These are phyloP conservation scores for Notothenia coriiceps DNA, from an alignment of 2,113 vertebrate species.

Conservation along the genomic window DNA sequence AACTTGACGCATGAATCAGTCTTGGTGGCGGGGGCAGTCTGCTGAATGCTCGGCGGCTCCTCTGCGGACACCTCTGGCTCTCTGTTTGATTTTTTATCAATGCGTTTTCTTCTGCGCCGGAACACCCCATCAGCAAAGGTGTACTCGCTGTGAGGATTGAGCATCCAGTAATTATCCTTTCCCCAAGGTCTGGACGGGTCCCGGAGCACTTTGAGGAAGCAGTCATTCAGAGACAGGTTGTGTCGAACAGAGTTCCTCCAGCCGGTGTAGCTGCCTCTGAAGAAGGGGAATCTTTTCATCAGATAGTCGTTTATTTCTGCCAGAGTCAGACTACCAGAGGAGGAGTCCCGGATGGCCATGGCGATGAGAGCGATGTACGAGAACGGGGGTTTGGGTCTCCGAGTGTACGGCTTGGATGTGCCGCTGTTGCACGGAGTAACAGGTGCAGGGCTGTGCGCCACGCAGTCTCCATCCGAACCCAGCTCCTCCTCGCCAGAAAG, in stretches of 20 bases:
- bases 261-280: constrained; percentile 94
- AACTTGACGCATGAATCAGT: constrained; percentile 83
- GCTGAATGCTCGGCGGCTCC: constrained; percentile 32
- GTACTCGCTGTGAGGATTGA: constrained; percentile 97
- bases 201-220: constrained; percentile 94
- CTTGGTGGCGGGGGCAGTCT: constrained; percentile 1
- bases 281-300: constrained; percentile 96
- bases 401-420: constrained; percentile 92
- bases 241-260: constrained; percentile 97
- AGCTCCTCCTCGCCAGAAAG: constrained; percentile 89
- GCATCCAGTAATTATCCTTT: constrained; percentile 99
- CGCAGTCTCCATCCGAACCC: constrained; percentile 94
- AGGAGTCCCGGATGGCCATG: constrained; percentile 95
- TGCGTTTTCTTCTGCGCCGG: constrained; percentile 92
- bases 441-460: constrained; percentile 87
- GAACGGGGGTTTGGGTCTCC: constrained; percentile 94
- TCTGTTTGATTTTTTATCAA: constrained; percentile 77
- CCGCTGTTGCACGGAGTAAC: constrained; percentile 50
- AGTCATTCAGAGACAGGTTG: constrained; percentile 95
- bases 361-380: constrained; percentile 98
- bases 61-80: constrained; percentile 55
- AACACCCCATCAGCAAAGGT: constrained; percentile 97
- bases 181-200: constrained; percentile 96
- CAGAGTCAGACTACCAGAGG: constrained; percentile 90
- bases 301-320: constrained; percentile 97